Conservation (phyloP, 2,888 invertebrate genomes). For the Drosophila basisetae region DNA sequence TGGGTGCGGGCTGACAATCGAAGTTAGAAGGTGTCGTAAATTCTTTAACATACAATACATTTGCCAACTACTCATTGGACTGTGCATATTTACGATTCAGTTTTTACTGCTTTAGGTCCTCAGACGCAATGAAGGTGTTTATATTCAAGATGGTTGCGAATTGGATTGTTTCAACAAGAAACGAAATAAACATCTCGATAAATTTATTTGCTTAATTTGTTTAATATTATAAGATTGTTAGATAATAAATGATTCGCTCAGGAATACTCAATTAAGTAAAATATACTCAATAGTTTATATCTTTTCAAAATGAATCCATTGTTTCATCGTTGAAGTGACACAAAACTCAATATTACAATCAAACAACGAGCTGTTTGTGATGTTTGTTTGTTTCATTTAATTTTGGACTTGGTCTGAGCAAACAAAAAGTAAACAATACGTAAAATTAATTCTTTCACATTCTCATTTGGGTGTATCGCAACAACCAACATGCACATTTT, state of each 20-base stretch:
- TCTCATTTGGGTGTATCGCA: not conserved
- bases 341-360: not conserved
- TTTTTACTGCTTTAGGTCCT: not conserved
- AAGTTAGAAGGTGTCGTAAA: slow-evolving; percentile 59
- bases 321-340: not conserved
- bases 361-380: not conserved
- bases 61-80: slow-evolving; percentile 31
- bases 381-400: not conserved
- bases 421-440: not conserved
- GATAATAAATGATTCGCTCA: not conserved
- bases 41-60: slow-evolving; percentile 34
- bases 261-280: not conserved
- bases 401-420: not conserved
- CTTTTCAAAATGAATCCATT: not conserved
- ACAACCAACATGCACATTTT: not conserved
- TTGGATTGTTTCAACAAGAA: not conserved
- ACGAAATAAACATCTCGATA: not conserved
- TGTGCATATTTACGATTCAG: slow-evolving; percentile 48
- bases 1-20: slow-evolving; percentile 37
- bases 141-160: not conserved
- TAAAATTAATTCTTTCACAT: not conserved
- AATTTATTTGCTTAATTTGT: not conserved
- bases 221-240: not conserved
- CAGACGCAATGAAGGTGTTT: not conserved
- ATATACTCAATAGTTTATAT: not conserved